Evolutionary conservation across 2,888 invertebrate species (phyloP).

Genomic region (Syritta pipiens): DNA sequence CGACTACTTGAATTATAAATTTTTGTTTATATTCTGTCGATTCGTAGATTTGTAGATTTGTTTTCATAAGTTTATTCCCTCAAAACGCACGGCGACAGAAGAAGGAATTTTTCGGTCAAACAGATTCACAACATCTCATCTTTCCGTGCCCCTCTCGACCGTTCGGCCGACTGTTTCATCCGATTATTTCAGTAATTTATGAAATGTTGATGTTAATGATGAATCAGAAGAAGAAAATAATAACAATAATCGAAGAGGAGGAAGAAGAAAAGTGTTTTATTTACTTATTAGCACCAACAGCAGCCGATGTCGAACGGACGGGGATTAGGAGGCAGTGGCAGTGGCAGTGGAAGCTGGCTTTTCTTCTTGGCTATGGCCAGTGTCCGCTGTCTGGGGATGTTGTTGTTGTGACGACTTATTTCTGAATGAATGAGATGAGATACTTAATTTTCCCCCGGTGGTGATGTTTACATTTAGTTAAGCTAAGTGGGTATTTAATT

Average conservation of each 20-base stretch:
- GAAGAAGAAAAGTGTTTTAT: conserved; percentile 15
- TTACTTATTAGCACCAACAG: conserved; percentile 61
- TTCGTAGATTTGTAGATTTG: conserved; percentile 34
- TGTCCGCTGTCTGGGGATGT: conserved; percentile 1
- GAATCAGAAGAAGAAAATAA: conserved; percentile 48
- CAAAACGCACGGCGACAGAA: neutral
- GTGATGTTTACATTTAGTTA: conserved; percentile 57
- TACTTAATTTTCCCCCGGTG: conserved; percentile 26
- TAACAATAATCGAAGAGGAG: conserved; percentile 21
- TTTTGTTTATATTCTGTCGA: conserved; percentile 48
- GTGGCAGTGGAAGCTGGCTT: no score
- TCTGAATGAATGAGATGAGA: conserved; percentile 52
- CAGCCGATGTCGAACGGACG: no score
- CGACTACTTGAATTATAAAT: conserved; percentile 33
- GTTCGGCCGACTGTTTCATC: conserved; percentile 6
- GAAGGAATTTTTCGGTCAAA: conserved; percentile 5
- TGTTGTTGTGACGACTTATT: conserved; percentile 11
- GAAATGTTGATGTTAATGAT: conserved; percentile 52
- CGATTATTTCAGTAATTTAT: conserved; percentile 27
- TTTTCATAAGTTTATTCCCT: conserved; percentile 29
- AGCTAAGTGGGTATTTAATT: conserved; percentile 62
- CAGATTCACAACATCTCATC: conserved; percentile 2
- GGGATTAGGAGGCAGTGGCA: conserved; percentile 21
- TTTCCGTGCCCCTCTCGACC: neutral
- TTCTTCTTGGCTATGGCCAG: no score